These are phyloP conservation scores for Carassius gibelio DNA, from an alignment of 2,113 vertebrate genomes.

Conservation along the genomic window DNA sequence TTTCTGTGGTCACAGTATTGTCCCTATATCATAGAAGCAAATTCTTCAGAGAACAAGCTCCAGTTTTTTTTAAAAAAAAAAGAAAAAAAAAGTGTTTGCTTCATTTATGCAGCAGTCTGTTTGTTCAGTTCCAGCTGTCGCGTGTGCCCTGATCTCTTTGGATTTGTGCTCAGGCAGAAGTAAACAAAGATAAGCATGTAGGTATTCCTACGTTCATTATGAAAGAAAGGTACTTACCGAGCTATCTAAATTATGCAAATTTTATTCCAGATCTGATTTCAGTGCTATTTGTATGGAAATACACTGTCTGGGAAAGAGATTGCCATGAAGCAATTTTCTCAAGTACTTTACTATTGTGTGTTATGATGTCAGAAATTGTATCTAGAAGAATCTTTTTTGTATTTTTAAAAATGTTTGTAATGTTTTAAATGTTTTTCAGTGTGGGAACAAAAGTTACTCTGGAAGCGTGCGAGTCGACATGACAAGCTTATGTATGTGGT, in stretches of 20 bases:
- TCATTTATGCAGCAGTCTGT: neutral
- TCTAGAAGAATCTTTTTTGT: neutral
- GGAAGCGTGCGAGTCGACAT: neutral
- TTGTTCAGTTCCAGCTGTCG: too few species aligned
- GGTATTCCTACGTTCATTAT: neutral
- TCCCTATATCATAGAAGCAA: neutral
- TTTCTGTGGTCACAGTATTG: neutral
- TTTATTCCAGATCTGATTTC: constrained; percentile 13
- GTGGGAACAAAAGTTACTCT: constrained; percentile 12
- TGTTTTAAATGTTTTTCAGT: neutral
- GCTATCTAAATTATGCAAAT: constrained; percentile 20
- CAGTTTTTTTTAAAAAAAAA: neutral
- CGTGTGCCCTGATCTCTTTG: too few species aligned
- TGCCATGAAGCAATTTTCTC: neutral
- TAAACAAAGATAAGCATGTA: constrained; percentile 1
- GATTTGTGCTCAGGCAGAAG: too few species aligned
- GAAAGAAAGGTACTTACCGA: constrained; percentile 1
- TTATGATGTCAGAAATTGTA: neutral
- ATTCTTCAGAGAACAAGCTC: neutral
- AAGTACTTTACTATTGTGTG: neutral
- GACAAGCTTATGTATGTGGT: neutral
- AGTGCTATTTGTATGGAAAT: neutral
- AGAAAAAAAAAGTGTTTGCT: neutral
- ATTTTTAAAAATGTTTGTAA: neutral
- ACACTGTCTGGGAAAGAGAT: neutral